Evolutionary conservation across 1,140 invertebrate species (phyloP), one percentile per base, ranked within the genome.

Genomic region (Zaprionus davidi): DNA sequence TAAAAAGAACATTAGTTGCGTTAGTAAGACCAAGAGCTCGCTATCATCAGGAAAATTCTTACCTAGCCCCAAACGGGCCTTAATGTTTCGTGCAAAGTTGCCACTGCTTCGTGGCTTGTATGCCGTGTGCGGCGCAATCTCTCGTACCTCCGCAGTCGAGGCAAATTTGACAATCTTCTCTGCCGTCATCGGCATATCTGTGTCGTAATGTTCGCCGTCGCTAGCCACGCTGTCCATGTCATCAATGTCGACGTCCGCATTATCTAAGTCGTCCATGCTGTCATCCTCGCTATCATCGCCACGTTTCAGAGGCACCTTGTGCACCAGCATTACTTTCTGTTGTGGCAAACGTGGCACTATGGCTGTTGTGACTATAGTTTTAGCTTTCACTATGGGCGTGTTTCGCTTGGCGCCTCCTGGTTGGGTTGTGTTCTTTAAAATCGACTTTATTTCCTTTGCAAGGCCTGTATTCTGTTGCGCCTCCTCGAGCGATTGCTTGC

Each of bases 141-240:
- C 92, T 20, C 87, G 77, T 24, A 93, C 91, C 62, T 93, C 92
- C 2, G 92, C 92, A 11, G 87, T 91, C 0, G 90, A 84, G 7
- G 92, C 92, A 51, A 93, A 93, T 62, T 91, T 91, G 0, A 93
- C 92, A 68, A 91, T 83, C 69, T 93, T 93, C 46, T 93, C 92
- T 38, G 38, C 49, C 2, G 71, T 70, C 15, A 46, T 58, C 15
- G 69, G 17, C 69, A 81, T 76, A 4, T 80, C 82, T 3, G 71
- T 62, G 58, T 71, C 78, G 28, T 53, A 68, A 17, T 53, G 67
- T 15, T 58, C 67, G 49, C 41, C 36, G 7, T 83, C 81, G 31
- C 78, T 73, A 1, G 51, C 74, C 5, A 66, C 67, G 53, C 79
- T 73, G 34, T 63, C 36, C 12, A 71, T 55, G n/a, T 78, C 56